Evolutionary conservation across 2,888 invertebrate species (phyloP).

Genomic region (Galerucella nymphaeae): DNA sequence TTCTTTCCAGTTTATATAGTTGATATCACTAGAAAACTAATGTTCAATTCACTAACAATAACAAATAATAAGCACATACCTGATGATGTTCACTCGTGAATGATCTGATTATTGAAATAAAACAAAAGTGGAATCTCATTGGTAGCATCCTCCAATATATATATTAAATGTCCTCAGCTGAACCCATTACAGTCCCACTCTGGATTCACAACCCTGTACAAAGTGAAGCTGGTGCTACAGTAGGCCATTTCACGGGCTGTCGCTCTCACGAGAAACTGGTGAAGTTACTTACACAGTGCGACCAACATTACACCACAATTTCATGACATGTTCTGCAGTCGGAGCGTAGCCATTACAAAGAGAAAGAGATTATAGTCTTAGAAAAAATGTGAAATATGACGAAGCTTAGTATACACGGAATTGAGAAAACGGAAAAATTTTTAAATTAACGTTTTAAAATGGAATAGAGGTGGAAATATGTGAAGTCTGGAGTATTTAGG

Average conservation of each 20-base stretch:
- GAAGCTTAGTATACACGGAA: not conserved
- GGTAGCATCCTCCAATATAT: not conserved
- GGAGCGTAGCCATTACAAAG: slow-evolving; percentile 35
- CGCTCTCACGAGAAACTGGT: slow-evolving; percentile 43
- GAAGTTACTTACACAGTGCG: slow-evolving; percentile 40
- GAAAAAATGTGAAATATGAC: not conserved
- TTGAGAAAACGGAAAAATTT: too few species aligned
- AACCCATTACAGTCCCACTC: slow-evolving; percentile 19
- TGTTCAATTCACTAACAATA: too few species aligned
- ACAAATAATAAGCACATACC: too few species aligned
- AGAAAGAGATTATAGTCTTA: slow-evolving; percentile 22
- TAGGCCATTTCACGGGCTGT: slow-evolving; percentile 44
- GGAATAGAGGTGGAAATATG: too few species aligned
- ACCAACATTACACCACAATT: slow-evolving; percentile 41
- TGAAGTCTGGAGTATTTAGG: too few species aligned
- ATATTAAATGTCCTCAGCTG: not conserved
- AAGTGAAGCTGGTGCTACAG: slow-evolving; percentile 24
- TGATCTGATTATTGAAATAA: too few species aligned
- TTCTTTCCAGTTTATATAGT: too few species aligned
- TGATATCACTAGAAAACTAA: too few species aligned
- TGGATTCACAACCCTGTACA: slow-evolving; percentile 26
- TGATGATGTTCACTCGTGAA: too few species aligned
- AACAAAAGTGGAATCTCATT: too few species aligned
- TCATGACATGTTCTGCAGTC: slow-evolving; percentile 42
- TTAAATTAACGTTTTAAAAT: too few species aligned